Base-by-base conservation (phyloP, 2,888 invertebrate species). In the Drosophila paranaensis region DNA sequence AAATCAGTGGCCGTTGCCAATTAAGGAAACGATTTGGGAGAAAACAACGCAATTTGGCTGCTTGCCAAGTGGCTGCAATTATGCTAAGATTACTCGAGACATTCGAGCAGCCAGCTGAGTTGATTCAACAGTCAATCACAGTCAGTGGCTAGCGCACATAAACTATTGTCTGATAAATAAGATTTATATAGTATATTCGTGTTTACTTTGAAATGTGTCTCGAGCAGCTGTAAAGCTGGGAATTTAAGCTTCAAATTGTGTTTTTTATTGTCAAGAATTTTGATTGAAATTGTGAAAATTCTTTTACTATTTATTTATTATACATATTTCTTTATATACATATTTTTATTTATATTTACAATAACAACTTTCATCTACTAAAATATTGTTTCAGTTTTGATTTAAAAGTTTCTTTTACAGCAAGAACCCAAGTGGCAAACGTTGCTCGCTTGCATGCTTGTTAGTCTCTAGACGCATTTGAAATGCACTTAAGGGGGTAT, bases 31-130 rank as follows among this genome's bases (percentile, higher is more conserved):
- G 39, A 46, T 54, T 67, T 46, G 60, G 50, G 40, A 33, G 39
- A 73, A 84, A 82, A 86, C 83, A 82, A 71, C 69, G 73, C 71
- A 58, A 82, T 88, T 82, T 82, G 82, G 89, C 56, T 62, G 42
- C n/a, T 33, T 60, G 82, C 82, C 82, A 82, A 85, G 71, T 69
- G 56, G 37, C 64, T 62, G 64, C 74, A 81, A 84, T 87, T 81
- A 87, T 67, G 79, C 35, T 54, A 48, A 68, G 61, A 39, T 74
- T 67, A 30, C 13, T 50, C 37, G 20, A 67, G 37, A 14, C 46
- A 20, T 20, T 1, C 20, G 20, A 20, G 20, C 20, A 20, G 20
- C 20, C 20, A 20, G 20, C 20, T 20, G 20, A 20, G 20, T 20
- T 20, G 68, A 27, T 46, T 40, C 37, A 54, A 27, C 37, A 56